Conservation (phyloP, 2,888 invertebrate species). For the Phytoseiulus persimilis region DNA sequence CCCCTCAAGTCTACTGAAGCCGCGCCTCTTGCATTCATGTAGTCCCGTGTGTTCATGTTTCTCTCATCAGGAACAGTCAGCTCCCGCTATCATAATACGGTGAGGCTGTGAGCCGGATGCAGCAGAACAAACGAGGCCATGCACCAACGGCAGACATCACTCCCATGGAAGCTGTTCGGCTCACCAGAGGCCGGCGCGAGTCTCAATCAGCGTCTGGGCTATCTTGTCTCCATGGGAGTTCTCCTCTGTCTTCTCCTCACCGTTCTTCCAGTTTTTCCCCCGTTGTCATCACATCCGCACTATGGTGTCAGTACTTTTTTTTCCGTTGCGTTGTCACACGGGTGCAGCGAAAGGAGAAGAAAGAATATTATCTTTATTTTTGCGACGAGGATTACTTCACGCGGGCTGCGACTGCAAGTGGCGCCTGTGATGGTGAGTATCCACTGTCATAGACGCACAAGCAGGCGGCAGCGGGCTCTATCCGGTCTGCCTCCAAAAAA, state of each 20-base stretch:
- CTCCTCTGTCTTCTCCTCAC: not conserved
- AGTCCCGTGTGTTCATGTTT: no score
- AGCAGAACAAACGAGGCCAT: no score
- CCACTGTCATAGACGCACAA: not conserved
- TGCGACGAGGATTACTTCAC: not conserved
- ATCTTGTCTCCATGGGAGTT: not conserved
- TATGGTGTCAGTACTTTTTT: not conserved
- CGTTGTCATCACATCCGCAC: not conserved
- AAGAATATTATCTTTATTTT: conserved; percentile 5
- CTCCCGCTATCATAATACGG: no score
- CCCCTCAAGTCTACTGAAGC: no score
- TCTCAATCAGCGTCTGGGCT: not conserved
- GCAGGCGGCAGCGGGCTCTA: not conserved
- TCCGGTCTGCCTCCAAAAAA: not conserved
- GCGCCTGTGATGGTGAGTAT: not conserved
- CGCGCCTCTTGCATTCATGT: no score
- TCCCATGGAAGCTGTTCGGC: no score
- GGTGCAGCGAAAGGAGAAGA: not conserved
- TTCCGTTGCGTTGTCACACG: not conserved
- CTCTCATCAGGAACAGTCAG: no score
- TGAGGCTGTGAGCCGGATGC: no score
- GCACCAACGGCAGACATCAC: no score
- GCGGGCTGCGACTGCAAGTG: not conserved
- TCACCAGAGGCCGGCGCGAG: no score
- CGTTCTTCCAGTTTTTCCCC: not conserved